Percentiles rank a stretch among this genome's conserved stretches.
Conservation (phyloP, 2,888 invertebrate species). For the Euplexia lucipara region DNA sequence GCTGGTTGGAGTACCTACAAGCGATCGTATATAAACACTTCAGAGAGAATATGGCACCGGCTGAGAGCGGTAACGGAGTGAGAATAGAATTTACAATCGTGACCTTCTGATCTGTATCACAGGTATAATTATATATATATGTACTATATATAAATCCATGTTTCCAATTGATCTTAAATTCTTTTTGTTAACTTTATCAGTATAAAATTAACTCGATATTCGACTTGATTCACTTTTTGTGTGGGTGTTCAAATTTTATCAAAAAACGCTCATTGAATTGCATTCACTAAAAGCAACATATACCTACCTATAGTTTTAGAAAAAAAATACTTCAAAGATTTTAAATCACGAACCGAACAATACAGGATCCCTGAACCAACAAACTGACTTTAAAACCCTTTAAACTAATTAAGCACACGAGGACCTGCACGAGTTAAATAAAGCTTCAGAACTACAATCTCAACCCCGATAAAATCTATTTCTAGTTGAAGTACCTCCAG, state of each 20-base stretch:
- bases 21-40: conserved; percentile 6
- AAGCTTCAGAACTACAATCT: conserved; percentile 17
- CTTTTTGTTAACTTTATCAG: too few species aligned
- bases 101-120: conserved; percentile 9
- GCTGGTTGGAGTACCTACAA: background rate
- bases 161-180: too few species aligned
- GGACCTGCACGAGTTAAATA: conserved; percentile 8
- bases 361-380: background rate
- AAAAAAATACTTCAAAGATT: too few species aligned
- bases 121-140: too few species aligned
- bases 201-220: too few species aligned
- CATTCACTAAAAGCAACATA: too few species aligned
- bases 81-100: conserved; percentile 31
- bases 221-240: too few species aligned
- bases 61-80: background rate
- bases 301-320: too few species aligned
- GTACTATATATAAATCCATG: too few species aligned
- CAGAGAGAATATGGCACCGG: background rate
- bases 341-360: background rate
- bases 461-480: conserved; percentile 29
- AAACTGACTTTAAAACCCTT: background rate
- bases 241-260: too few species aligned
- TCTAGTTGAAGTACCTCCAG: conserved; percentile 28
- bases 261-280: too few species aligned
- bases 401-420: conserved; percentile 4